Evolutionary conservation across 1,140 invertebrate species (phyloP).

Genomic region (Lepidurus packardi): DNA sequence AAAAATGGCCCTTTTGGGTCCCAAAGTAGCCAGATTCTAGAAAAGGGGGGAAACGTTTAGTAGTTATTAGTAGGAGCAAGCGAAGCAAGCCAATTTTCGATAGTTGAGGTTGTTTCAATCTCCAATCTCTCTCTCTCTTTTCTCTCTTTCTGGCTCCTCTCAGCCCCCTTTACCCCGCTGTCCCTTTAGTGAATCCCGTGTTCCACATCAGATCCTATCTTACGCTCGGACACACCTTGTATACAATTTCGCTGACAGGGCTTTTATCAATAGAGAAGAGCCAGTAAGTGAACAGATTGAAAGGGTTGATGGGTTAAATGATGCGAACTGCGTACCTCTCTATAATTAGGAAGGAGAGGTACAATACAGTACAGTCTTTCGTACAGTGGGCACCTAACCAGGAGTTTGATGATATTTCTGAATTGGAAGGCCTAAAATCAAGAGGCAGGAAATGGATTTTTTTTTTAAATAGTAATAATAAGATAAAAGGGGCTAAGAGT

Average conservation of each 20-base stretch:
- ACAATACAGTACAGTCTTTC: not conserved
- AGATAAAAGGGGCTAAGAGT: not conserved
- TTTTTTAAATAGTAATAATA: not conserved
- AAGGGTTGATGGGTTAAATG: not conserved
- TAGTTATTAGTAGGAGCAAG: too few relatives aligned
- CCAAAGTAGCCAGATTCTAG: too few relatives aligned
- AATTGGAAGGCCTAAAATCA: too few relatives aligned
- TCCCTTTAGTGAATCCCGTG: too few relatives aligned
- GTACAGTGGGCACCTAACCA: not conserved
- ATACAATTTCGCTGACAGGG: conserved; percentile 8
- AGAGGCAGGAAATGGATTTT: not conserved
- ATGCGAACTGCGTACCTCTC: not conserved
- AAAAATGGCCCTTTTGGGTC: too few relatives aligned
- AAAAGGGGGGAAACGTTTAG: too few relatives aligned
- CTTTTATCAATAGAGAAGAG: not conserved
- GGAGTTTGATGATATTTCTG: too few relatives aligned
- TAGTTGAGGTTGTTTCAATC: not conserved
- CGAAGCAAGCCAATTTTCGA: too few relatives aligned
- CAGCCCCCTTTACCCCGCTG: not conserved
- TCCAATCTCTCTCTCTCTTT: not conserved
- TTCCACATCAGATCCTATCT: conserved; percentile 2
- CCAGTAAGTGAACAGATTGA: not conserved
- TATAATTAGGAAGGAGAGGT: not conserved
- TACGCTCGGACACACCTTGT: conserved; percentile 12
- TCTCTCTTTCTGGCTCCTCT: not conserved